Percentiles rank a stretch among this genome's conserved stretches.
phyloP scores from a whole-genome alignment of 2,113 vertebrate species.

The Athene cunicularia region DNA sequence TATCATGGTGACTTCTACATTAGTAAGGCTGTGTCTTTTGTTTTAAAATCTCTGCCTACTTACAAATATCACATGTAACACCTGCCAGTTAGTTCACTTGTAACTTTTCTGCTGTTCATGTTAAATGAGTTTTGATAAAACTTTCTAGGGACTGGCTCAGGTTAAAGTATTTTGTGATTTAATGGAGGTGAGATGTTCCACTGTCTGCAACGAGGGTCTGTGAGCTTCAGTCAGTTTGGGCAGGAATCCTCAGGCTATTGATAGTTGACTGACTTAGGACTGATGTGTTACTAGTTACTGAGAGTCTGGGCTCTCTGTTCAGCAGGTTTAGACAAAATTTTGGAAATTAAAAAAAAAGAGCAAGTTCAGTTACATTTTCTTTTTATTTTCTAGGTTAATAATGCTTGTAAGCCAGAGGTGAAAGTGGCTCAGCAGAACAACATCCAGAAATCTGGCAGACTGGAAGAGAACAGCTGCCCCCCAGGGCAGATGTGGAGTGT shows the following conservation, averaged over 20 bases:
- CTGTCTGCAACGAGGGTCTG: neutral
- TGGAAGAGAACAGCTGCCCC: slow-evolving; percentile 59
- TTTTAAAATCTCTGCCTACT: neutral
- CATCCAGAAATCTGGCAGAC: slow-evolving; percentile 40
- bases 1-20: neutral
- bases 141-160: neutral
- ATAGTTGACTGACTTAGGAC: neutral
- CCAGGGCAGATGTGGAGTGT: neutral
- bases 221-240: neutral
- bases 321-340: neutral
- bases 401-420: slow-evolving; percentile 48
- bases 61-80: neutral
- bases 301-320: neutral
- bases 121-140: neutral
- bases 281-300: neutral
- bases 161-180: neutral
- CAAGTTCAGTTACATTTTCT: neutral
- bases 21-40: neutral
- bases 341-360: neutral
- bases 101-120: neutral
- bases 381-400: slow-evolving; percentile 61
- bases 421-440: slow-evolving; percentile 27
- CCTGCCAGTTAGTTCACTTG: neutral
- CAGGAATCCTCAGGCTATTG: neutral
- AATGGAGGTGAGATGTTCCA: neutral